Percentiles rank a stretch among this genome's conserved stretches.
These are phyloP conservation scores for Scolanthus callimorphus DNA, from an alignment of 92 coral and sea anemone genomes.

Conservation along the genomic window DNA sequence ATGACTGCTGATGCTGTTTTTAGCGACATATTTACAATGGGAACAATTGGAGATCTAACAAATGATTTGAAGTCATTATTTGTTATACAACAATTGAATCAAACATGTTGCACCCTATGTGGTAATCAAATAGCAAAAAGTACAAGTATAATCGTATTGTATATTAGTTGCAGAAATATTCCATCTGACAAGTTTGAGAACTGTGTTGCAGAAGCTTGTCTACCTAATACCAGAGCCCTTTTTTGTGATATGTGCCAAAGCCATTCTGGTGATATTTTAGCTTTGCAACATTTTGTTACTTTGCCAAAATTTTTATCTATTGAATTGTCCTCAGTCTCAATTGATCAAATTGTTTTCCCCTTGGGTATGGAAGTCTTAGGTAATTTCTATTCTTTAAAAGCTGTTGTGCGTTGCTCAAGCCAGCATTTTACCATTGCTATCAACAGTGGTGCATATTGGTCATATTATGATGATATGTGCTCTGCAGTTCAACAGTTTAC, in stretches of 20 bases:
- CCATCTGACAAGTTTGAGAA: slow-evolving; percentile 28
- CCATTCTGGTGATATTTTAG: slow-evolving; percentile 52
- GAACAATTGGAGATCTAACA: slow-evolving; percentile 42
- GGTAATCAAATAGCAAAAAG: slow-evolving; percentile 35
- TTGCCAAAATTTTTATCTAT: slow-evolving; percentile 24
- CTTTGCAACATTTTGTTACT: slow-evolving; percentile 48
- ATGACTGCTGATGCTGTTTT: slow-evolving; percentile 69
- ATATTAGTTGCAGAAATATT: slow-evolving; percentile 35
- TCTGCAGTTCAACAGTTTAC: slow-evolving; percentile 7
- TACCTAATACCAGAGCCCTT: slow-evolving; percentile 44
- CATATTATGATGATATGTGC: slow-evolving; percentile 27
- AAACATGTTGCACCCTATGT: slow-evolving; percentile 28
- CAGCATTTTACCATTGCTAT: slow-evolving; percentile 52
- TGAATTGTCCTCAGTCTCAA: slow-evolving; percentile 36
- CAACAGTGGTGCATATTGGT: slow-evolving; percentile 17
- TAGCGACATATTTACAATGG: slow-evolving; percentile 52
- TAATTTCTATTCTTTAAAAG: slow-evolving; percentile 29
- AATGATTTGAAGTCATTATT: too few species aligned
- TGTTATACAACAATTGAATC: slow-evolving; percentile 37
- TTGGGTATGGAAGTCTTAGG: slow-evolving; percentile 26
- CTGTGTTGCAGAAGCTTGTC: slow-evolving; percentile 46
- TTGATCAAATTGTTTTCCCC: slow-evolving; percentile 30
- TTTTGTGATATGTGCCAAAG: slow-evolving; percentile 40
- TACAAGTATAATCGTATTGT: slow-evolving; percentile 50
- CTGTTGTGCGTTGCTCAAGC: slow-evolving; percentile 36